Base-by-base conservation (phyloP, 2,888 invertebrate genomes). In the Toxonevra muliebris region DNA sequence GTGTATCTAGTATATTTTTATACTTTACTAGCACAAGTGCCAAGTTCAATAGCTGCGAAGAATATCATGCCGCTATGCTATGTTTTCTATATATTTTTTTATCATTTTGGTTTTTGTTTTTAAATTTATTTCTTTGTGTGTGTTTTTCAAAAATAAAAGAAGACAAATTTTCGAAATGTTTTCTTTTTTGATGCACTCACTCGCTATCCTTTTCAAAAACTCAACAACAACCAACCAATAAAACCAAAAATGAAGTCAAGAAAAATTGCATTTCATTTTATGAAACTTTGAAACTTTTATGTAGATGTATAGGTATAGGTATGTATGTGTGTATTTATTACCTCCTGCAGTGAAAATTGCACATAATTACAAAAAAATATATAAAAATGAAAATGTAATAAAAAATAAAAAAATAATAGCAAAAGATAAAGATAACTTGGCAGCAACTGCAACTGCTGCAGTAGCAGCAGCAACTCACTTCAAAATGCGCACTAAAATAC, bases 311-410 rank as follows among this genome's bases (percentile, higher is more conserved):
- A 54, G 9, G 9, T 42, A 10, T 61, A 20, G 9, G 30, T 61
- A 20, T 43, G 15, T 53, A 9, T 53, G 53, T 53, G 15, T 53
- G 19, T 53, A 53, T 53, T 5, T 15, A 53, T 19, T 68, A 67
- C 65, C 73, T 73, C 73, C 73, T 73, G 73, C 70, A 68, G 69
- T 66, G 73, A 65, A 73, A 73, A 73, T 72, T 72, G 73, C 72
- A 53, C 66, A 69, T 71, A 71, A 70, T 70, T 73, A 69, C 50
- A 65, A 67, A 30, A 59, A 66, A 54, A 48, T 61, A 11, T 30
- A 65, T 50, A 59, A 57, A 65, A 61, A 59, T 53, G 57, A 30
- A 57, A 60, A 43, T n/a, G n/a, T n/a, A 64, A 40, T 61, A 20
- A 52, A 65, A 68, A 60, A 55, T 61, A 53, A 67, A 68, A 67